A percentile compares a stretch with the other conserved stretches of the same genome.
phyloP scores from a whole-genome alignment of 1,140 invertebrate species.

The Fopius arisanus region DNA sequence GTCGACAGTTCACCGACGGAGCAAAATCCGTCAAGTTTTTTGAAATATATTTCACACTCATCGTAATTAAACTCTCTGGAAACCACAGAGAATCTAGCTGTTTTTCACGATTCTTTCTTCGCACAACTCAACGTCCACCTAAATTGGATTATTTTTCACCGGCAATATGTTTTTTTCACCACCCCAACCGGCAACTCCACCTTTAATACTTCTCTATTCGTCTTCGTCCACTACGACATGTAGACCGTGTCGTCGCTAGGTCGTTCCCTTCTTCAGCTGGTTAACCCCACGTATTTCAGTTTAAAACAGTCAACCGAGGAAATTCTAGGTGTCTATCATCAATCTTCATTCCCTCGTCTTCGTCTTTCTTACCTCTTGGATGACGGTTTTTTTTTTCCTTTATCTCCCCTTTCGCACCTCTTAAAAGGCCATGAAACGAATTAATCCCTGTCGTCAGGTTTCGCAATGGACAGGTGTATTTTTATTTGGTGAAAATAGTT shows the following conservation, averaged over 20 bases:
- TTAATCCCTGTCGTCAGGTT: background rate
- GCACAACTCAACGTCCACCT: constrained; percentile 38
- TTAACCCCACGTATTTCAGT: constrained; percentile 25
- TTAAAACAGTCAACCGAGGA: constrained; percentile 1
- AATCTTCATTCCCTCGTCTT: constrained; percentile 10
- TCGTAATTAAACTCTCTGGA: constrained; percentile 59
- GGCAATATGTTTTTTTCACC: background rate
- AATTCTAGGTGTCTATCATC: constrained; percentile 12
- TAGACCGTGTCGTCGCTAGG: constrained; percentile 23
- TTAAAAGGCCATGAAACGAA: background rate
- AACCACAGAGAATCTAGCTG: constrained; percentile 42
- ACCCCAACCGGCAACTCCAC: constrained; percentile 10
- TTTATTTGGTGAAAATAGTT: no score
- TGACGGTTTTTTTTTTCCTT: background rate
- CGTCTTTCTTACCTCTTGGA: background rate
- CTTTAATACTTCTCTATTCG: constrained; percentile 22
- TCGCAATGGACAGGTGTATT: background rate
- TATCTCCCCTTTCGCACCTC: background rate
- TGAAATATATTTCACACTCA: constrained; percentile 20
- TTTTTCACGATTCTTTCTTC: constrained; percentile 11
- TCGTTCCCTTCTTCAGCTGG: constrained; percentile 21
- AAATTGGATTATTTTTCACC: constrained; percentile 61
- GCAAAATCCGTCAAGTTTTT: no score
- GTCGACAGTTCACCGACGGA: no score
- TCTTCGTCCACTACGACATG: constrained; percentile 29